Conservation (phyloP, 2,797 vertebrate genomes). For the Poecilia velifera region DNA sequence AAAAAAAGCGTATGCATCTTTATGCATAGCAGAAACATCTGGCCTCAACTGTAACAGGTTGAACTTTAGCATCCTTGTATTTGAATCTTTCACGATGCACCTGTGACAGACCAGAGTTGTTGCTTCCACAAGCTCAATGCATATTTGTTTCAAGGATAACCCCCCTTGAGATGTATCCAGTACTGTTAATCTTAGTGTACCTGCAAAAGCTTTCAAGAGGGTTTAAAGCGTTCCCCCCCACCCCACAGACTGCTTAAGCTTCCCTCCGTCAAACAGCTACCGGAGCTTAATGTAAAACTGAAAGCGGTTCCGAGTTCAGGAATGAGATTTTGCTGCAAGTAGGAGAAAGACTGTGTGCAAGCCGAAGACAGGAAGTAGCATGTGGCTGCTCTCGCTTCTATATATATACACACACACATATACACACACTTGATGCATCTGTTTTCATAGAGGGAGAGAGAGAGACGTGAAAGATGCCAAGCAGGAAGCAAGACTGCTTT, state of each 20-base stretch:
- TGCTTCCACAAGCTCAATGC: constrained; percentile 30
- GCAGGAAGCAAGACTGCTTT: constrained; percentile 69
- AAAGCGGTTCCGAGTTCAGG: constrained; percentile 22
- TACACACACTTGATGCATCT: constrained; percentile 50
- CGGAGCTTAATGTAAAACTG: neutral
- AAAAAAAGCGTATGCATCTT: neutral
- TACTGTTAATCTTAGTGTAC: constrained; percentile 12
- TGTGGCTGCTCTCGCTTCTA: constrained; percentile 73
- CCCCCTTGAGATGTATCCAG: neutral
- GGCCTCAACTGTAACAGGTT: neutral
- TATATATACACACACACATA: constrained; percentile 30
- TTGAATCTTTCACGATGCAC: neutral
- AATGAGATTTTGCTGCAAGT: constrained; percentile 21
- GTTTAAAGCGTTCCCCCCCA: neutral
- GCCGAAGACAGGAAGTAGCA: constrained; percentile 74
- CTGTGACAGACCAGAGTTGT: constrained; percentile 30
- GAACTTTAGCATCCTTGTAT: neutral
- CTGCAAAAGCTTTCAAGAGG: constrained; percentile 5
- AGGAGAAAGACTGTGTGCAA: constrained; percentile 37
- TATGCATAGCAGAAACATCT: neutral
- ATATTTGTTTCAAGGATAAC: neutral
- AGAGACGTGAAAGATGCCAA: constrained; percentile 28
- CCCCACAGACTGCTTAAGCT: neutral
- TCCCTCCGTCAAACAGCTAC: neutral
- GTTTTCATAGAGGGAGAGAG: constrained; percentile 47